These are phyloP conservation scores for Deilephila elpenor DNA, from an alignment of 2,888 invertebrate species.

Conservation along the genomic window DNA sequence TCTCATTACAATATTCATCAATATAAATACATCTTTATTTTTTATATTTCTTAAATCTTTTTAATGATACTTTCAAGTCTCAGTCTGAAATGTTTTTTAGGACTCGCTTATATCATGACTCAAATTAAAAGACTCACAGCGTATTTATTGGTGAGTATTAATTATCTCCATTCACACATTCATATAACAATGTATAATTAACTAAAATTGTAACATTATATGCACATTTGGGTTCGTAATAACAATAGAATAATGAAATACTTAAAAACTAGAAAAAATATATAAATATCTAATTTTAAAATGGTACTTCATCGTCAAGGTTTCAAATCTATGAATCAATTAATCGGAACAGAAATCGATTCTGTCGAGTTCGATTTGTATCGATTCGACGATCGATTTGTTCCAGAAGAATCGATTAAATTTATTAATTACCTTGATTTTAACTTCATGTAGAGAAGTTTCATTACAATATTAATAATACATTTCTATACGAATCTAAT, in stretches of 20 bases:
- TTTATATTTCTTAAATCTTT: too few species aligned
- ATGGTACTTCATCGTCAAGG: neutral
- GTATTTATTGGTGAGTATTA: neutral
- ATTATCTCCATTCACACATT: neutral
- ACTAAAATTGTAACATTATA: neutral
- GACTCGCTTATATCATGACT: too few species aligned
- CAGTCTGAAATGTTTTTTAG: too few species aligned
- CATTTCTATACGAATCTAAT: neutral
- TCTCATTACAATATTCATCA: too few species aligned
- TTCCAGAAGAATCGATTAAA: neutral
- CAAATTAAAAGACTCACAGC: neutral
- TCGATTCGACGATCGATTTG: neutral
- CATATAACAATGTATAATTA: neutral
- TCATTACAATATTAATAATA: neutral
- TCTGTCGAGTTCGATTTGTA: neutral
- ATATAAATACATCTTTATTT: too few species aligned
- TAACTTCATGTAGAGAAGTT: neutral
- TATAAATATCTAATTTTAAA: neutral
- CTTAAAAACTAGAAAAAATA: slow-evolving; percentile 2
- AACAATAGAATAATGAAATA: neutral
- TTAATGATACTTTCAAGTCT: too few species aligned
- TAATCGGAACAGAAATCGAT: neutral
- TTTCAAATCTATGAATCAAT: neutral
- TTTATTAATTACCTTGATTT: neutral
- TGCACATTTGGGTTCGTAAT: slow-evolving; percentile 2